A percentile compares a stretch with the other conserved stretches of the same genome.
Evolutionary conservation across 92 coral and sea anemone species (phyloP).

Genomic region (Palythoa caribaeorum): DNA sequence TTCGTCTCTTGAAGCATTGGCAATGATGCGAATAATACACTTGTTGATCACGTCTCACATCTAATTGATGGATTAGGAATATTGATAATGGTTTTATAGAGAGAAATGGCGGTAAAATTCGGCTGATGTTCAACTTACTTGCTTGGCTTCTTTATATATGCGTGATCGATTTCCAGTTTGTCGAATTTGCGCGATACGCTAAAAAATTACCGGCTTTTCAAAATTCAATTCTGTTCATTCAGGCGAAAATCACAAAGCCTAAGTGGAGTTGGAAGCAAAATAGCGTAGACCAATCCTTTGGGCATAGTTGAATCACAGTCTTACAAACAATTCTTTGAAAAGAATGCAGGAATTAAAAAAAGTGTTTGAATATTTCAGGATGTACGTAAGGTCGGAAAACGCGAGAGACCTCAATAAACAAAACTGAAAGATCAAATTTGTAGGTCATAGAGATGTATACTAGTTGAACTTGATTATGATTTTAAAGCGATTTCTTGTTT

Average conservation of each 20-base stretch:
- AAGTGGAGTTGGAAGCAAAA: neutral
- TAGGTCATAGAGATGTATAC: slow-evolving; percentile 12
- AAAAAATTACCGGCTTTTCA: slow-evolving; percentile 17
- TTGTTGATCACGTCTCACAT: slow-evolving; percentile 39
- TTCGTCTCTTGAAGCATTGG: slow-evolving; percentile 28
- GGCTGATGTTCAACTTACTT: neutral
- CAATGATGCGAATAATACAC: slow-evolving; percentile 33
- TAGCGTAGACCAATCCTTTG: neutral
- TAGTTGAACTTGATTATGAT: neutral
- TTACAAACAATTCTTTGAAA: neutral
- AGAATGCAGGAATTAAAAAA: neutral
- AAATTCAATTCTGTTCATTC: neutral
- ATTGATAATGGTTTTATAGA: slow-evolving; percentile 30
- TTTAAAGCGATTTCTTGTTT: neutral
- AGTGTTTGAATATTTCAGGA: neutral
- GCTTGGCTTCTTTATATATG: neutral
- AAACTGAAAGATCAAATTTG: slow-evolving; percentile 6
- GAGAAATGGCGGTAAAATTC: slow-evolving; percentile 2
- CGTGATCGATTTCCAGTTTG: neutral
- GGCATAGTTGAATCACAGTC: neutral
- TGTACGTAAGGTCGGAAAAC: slow-evolving; percentile 1
- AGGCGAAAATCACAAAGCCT: neutral
- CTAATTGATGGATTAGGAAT: slow-evolving; percentile 44
- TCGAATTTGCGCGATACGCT: neutral
- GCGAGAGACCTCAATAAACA: neutral